Base-by-base conservation (phyloP, 2,888 invertebrate species). In the Proisotoma minuta region DNA sequence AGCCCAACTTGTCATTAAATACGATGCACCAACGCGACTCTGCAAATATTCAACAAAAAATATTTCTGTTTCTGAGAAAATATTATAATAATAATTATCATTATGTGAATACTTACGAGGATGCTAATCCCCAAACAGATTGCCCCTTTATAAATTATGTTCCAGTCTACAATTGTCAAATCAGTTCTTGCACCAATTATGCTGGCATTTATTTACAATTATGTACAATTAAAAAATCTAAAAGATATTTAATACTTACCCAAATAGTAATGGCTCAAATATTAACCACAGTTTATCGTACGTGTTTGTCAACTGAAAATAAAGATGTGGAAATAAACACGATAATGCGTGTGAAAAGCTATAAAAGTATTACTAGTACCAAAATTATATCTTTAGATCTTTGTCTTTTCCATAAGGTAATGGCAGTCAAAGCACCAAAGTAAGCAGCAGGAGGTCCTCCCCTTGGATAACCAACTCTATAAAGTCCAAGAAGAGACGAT, bases 191-290 rank as follows among this genome's bases (percentile, higher is more conserved):
- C 51, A 27, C 70, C 73, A 40, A 71, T 62, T 8, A 73, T 73
- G 3, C n/a, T n/a, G n/a, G n/a, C n/a, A n/a, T n/a, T n/a, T n/a
- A n/a, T n/a, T n/a, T n/a, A n/a, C n/a, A n/a, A n/a, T n/a, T n/a
- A n/a, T n/a, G n/a, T n/a, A n/a, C n/a, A n/a, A n/a, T n/a, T n/a
- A n/a, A n/a, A n/a, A n/a, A n/a, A n/a, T n/a, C n/a, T n/a, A n/a
- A n/a, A n/a, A n/a, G n/a, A n/a, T n/a, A n/a, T n/a, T n/a, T n/a
- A n/a, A n/a, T n/a, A n/a, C n/a, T n/a, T n/a, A n/a, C n/a, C 66
- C 65, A 56, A 73, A 73, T 3, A 73, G 61, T 1, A 73, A 52
- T 8, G 73, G 71, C 64, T 73, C 70, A 24, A 71, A 71, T 5
- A 70, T 22, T 34, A 57, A 70, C 73, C 70, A 72, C 2, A 66